Conservation (phyloP, 2,888 invertebrate genomes). For the Chrysolina americana region DNA sequence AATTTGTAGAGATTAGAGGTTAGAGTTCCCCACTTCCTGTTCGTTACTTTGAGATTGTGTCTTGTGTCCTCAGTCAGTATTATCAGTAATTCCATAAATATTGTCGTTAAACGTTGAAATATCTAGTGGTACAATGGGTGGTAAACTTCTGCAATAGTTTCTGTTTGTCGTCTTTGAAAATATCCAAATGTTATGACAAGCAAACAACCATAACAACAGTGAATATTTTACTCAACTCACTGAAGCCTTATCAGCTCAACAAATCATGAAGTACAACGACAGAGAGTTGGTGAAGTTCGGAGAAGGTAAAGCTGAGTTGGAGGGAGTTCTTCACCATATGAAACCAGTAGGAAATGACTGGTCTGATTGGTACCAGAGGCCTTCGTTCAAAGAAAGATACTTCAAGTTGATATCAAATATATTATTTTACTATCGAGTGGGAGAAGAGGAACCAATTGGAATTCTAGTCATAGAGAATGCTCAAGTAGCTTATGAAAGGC, state of each 20-base stretch:
- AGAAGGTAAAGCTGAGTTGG: slow-evolving; percentile 74
- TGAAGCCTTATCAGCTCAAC: neutral
- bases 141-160: neutral
- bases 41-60: too few species aligned
- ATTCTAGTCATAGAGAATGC: slow-evolving; percentile 83
- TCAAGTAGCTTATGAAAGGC: slow-evolving; percentile 79
- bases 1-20: too few species aligned
- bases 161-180: neutral
- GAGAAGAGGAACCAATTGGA: slow-evolving; percentile 78
- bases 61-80: too few species aligned
- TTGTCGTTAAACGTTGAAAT: too few species aligned
- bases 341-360: slow-evolving; percentile 74
- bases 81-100: too few species aligned
- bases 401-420: slow-evolving; percentile 83
- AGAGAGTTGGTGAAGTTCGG: slow-evolving; percentile 78
- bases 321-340: slow-evolving; percentile 82
- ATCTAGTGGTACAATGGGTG: neutral
- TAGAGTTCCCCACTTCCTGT: too few species aligned
- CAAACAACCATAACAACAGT: neutral
- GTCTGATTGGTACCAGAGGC: slow-evolving; percentile 67
- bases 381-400: slow-evolving; percentile 81
- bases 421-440: slow-evolving; percentile 83
- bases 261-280: slow-evolving; percentile 80
- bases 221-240: neutral
- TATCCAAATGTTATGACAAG: neutral